Evolutionary conservation across 2,113 vertebrate genomes (phyloP).

Genomic region (Gavialis gangeticus): DNA sequence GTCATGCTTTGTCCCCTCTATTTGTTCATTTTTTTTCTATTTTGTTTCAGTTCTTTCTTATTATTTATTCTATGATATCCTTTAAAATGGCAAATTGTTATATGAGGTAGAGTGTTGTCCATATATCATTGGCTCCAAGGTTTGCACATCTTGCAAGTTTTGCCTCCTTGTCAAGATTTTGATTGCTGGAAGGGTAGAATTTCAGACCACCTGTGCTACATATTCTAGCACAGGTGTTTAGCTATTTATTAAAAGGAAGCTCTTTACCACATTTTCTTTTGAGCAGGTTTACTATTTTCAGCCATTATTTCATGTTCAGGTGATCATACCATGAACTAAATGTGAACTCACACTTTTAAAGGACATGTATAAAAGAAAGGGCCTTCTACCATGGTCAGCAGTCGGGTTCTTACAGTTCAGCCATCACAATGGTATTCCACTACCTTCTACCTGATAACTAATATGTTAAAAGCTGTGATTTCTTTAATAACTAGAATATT

Average conservation of each 20-base stretch:
- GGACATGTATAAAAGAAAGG: accelerated
- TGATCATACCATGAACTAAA: background rate
- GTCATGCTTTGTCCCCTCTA: too few species aligned
- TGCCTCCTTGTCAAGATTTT: too few species aligned
- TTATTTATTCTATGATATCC: too few species aligned
- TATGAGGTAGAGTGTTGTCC: too few species aligned
- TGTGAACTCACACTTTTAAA: background rate
- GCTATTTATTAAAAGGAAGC: background rate
- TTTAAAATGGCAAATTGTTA: too few species aligned
- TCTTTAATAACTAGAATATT: constrained; percentile 28
- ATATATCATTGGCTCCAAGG: too few species aligned
- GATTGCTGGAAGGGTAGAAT: too few species aligned
- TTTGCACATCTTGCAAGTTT: too few species aligned
- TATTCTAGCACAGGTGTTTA: too few species aligned
- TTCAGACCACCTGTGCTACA: too few species aligned
- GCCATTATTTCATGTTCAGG: background rate
- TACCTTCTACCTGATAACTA: background rate
- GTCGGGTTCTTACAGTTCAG: background rate
- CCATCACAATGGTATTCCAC: background rate
- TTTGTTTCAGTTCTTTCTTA: too few species aligned
- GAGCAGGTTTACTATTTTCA: background rate
- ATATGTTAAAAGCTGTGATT: constrained; percentile 3
- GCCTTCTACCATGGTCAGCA: background rate
- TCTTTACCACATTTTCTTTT: background rate
- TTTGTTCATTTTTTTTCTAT: too few species aligned